Conservation (phyloP, 2,113 vertebrate species). For the Macrotis lagotis region DNA sequence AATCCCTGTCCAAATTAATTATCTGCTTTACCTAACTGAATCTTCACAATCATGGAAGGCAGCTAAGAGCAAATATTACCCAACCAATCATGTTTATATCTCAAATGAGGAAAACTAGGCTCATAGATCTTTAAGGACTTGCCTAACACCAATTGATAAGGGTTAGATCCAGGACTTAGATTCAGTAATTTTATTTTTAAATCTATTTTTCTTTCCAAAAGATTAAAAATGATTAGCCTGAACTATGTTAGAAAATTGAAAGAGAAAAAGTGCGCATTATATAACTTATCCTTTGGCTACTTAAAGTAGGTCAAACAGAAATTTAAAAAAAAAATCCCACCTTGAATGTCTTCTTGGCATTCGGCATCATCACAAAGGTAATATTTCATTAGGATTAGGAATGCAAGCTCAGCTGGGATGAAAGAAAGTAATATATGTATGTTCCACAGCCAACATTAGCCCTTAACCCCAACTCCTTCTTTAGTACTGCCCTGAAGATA, state of each 20-base stretch:
- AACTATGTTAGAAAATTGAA: not conserved
- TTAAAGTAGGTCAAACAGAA: conserved; percentile 46
- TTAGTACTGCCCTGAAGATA: not conserved
- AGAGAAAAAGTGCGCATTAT: not conserved
- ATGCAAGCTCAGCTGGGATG: not conserved
- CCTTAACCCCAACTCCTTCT: conserved; percentile 17
- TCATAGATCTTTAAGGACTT: conserved; percentile 2
- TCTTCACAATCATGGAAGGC: not conserved
- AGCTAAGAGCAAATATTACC: not conserved
- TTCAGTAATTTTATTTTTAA: not conserved
- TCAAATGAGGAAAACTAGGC: conserved; percentile 28
- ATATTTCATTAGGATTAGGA: conserved; percentile 41
- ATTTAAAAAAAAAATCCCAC: conserved; percentile 11
- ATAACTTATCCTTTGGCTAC: not conserved
- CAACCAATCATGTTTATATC: conserved; percentile 1
- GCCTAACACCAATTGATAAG: not conserved
- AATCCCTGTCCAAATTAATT: not conserved
- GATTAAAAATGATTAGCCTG: not conserved
- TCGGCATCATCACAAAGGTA: conserved; percentile 5
- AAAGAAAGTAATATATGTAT: conserved; percentile 3
- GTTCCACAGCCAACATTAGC: not conserved
- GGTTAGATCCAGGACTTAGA: not conserved
- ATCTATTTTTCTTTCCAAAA: not conserved
- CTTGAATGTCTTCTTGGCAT: conserved; percentile 37
- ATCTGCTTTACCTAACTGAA: not conserved